Percentiles rank a stretch among this genome's conserved stretches.
Evolutionary conservation across 2,113 vertebrate genomes (phyloP).

Genomic region (Ceuthmochares aereus): DNA sequence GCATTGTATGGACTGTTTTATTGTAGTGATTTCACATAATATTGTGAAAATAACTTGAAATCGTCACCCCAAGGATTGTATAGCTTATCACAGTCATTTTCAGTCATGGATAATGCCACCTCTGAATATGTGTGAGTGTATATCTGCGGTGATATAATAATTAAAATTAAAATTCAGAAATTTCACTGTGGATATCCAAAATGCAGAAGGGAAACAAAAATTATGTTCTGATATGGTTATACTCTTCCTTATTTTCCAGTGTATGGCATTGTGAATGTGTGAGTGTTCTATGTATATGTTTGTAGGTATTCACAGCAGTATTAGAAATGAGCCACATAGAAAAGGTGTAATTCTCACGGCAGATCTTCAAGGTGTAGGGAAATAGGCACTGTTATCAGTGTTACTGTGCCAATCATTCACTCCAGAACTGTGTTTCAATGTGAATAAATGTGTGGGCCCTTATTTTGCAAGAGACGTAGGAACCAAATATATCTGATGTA

Average conservation of each 20-base stretch:
- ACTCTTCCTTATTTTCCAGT: background rate
- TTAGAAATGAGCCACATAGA: background rate
- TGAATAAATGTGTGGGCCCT: background rate
- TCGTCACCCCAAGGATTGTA: background rate
- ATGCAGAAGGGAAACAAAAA: background rate
- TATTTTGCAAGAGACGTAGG: background rate
- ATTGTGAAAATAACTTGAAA: background rate
- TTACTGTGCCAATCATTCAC: background rate
- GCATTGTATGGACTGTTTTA: slow-evolving; percentile 29
- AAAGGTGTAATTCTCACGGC: background rate
- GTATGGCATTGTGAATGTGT: background rate
- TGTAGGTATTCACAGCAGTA: background rate
- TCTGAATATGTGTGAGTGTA: background rate
- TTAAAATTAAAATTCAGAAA: background rate
- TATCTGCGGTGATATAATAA: background rate
- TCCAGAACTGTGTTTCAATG: background rate
- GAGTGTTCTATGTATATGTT: fast-evolving
- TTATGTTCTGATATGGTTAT: background rate
- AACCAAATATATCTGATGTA: background rate
- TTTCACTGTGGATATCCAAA: background rate
- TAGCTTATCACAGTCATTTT: background rate
- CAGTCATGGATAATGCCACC: background rate
- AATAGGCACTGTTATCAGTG: background rate
- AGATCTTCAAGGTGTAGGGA: background rate
- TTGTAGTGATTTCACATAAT: slow-evolving; percentile 3